Conservation (phyloP, 1,140 invertebrate genomes). For the Charaxes varanes region DNA sequence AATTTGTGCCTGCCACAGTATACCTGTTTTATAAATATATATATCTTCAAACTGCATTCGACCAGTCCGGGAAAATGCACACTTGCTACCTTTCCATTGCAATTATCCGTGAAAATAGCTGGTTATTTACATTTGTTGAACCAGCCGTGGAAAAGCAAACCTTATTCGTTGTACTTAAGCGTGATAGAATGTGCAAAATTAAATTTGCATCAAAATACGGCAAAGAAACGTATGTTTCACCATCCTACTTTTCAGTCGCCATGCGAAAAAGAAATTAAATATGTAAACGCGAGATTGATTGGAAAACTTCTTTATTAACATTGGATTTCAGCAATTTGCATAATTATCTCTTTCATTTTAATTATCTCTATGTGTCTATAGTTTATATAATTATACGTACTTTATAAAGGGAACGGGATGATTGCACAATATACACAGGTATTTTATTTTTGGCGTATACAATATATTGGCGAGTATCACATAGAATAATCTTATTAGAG, state of each 20-base stretch:
- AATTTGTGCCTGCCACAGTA: conserved; percentile 12
- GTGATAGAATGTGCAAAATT: not conserved
- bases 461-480: too few relatives aligned
- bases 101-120: conserved; percentile 25
- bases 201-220: conserved; percentile 1
- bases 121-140: conserved; percentile 12
- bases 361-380: too few relatives aligned
- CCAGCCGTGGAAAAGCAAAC: conserved; percentile 4
- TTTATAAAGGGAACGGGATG: too few relatives aligned
- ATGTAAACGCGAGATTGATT: conserved; percentile 3
- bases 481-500: too few relatives aligned
- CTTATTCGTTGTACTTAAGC: conserved; percentile 1
- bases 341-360: too few relatives aligned
- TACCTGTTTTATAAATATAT: conserved; percentile 11
- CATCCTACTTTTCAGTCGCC: conserved; percentile 14
- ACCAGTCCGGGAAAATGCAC: conserved; percentile 20
- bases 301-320: conserved; percentile 2
- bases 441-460: too few relatives aligned
- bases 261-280: conserved; percentile 19
- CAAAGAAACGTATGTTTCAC: conserved; percentile 10
- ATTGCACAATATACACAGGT: too few relatives aligned
- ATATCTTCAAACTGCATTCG: conserved; percentile 2
- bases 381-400: too few relatives aligned
- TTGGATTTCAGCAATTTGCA: conserved; percentile 4
- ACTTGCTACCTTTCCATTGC: conserved; percentile 21